Evolutionary conservation across 2,888 invertebrate genomes (phyloP).

Genomic region (Hedya salicella): DNA sequence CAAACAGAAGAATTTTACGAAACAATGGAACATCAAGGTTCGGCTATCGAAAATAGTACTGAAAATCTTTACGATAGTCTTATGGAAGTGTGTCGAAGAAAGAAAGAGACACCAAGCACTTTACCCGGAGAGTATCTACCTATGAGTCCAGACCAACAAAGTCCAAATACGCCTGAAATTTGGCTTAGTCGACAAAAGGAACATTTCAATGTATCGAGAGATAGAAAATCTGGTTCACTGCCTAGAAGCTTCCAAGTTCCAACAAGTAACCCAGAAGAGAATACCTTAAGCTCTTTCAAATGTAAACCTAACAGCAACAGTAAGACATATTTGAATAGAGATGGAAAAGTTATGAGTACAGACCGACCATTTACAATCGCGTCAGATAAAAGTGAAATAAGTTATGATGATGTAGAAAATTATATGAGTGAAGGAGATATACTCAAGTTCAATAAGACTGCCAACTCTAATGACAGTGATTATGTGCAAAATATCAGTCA

Average conservation of each 20-base stretch:
- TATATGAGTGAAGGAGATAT: constrained; percentile 80
- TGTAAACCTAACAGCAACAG: constrained; percentile 76
- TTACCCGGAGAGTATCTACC: constrained; percentile 72
- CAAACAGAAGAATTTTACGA: constrained; percentile 67
- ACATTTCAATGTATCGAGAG: constrained; percentile 87
- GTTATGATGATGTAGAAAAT: constrained; percentile 87
- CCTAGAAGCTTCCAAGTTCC: constrained; percentile 91
- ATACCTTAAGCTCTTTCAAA: constrained; percentile 71
- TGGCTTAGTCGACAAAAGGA: constrained; percentile 90
- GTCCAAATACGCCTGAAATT: constrained; percentile 87
- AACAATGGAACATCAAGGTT: constrained; percentile 67
- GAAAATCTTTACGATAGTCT: constrained; percentile 75
- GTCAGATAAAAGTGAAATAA: constrained; percentile 88
- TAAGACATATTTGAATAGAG: constrained; percentile 84
- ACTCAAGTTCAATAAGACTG: constrained; percentile 73
- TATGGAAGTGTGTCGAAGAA: constrained; percentile 72
- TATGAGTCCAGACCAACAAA: constrained; percentile 76
- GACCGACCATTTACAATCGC: constrained; percentile 90
- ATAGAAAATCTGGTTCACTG: constrained; percentile 90
- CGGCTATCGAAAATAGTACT: constrained; percentile 52
- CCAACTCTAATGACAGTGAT: constrained; percentile 67
- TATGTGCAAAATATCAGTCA: constrained; percentile 74
- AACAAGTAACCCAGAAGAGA: constrained; percentile 82
- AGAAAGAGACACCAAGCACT: constrained; percentile 64
- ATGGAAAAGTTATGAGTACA: constrained; percentile 85